Evolutionary conservation across 2,797 vertebrate genomes (phyloP).

Genomic region (Poeciliopsis presidionis): DNA sequence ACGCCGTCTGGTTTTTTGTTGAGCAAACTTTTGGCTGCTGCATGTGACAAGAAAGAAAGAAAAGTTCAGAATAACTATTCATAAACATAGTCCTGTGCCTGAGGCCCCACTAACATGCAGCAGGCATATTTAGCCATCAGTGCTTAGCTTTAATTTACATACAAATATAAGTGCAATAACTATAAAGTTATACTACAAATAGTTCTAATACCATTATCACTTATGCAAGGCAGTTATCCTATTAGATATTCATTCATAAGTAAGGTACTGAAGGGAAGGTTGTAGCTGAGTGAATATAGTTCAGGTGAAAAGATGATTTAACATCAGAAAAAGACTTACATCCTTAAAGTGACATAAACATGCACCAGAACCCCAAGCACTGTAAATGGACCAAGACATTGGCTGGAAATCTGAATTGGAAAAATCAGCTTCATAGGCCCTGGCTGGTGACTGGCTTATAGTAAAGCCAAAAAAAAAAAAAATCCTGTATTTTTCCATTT

Average conservation of each 20-base stretch:
- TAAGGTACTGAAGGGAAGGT: slow-evolving; percentile 20
- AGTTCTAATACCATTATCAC: slow-evolving; percentile 25
- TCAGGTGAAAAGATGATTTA: slow-evolving; percentile 35
- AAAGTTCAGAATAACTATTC: slow-evolving; percentile 44
- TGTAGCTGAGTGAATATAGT: slow-evolving; percentile 29
- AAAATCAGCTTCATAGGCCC: background rate
- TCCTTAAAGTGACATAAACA: slow-evolving; percentile 59
- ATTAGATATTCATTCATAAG: slow-evolving; percentile 28
- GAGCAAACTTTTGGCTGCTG: slow-evolving; percentile 98
- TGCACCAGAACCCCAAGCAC: slow-evolving; percentile 22
- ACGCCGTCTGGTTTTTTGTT: slow-evolving; percentile 95
- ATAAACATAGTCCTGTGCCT: slow-evolving; percentile 21
- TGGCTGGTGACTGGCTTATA: background rate
- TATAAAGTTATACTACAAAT: slow-evolving; percentile 62
- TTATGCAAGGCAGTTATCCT: slow-evolving; percentile 36
- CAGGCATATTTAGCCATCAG: slow-evolving; percentile 57
- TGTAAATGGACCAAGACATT: background rate
- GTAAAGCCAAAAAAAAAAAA: background rate
- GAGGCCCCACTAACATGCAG: slow-evolving; percentile 72
- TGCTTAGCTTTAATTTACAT: slow-evolving; percentile 62
- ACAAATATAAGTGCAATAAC: slow-evolving; percentile 48
- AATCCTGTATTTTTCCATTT: background rate
- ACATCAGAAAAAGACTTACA: slow-evolving; percentile 25
- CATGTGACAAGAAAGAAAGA: slow-evolving; percentile 62
- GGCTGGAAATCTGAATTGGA: background rate